These are phyloP conservation scores for Nemapogon koenigi DNA, from an alignment of 2,888 invertebrate species.

Conservation along the genomic window DNA sequence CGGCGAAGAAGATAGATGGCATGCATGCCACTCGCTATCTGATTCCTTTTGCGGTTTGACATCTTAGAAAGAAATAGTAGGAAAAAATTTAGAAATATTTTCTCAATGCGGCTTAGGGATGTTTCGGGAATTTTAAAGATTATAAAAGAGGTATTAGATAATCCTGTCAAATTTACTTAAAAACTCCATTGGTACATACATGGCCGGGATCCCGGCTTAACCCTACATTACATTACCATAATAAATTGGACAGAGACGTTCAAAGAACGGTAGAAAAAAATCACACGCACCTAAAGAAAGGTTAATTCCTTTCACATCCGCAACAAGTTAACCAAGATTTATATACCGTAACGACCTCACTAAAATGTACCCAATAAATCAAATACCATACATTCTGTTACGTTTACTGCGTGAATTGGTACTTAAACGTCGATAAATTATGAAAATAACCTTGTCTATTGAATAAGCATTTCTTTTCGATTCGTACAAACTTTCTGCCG, in stretches of 20 bases:
- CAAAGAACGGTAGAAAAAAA: constrained; percentile 5
- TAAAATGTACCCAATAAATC: constrained; percentile 46
- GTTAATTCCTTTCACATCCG: constrained; percentile 19
- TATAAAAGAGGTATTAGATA: too few species aligned
- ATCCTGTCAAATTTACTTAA: too few species aligned
- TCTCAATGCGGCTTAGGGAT: too few species aligned
- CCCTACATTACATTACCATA: too few species aligned
- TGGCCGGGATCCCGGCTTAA: too few species aligned
- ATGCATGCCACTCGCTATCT: constrained; percentile 33
- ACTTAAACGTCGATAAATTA: constrained; percentile 25
- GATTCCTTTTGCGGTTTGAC: constrained; percentile 12
- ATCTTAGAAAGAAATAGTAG: constrained; percentile 3
- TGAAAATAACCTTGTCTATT: too few species aligned
- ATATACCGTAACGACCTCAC: constrained; percentile 44
- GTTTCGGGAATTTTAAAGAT: too few species aligned
- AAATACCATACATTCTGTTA: constrained; percentile 23
- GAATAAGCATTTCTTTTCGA: too few species aligned
- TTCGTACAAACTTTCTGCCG: too few species aligned
- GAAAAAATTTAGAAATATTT: not conserved
- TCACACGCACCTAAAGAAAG: constrained; percentile 12
- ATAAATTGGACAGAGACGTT: too few species aligned
- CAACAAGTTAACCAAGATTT: constrained; percentile 52
- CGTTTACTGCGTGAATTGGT: constrained; percentile 14
- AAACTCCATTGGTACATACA: too few species aligned
- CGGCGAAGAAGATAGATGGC: constrained; percentile 46